Percentiles rank a stretch among this genome's conserved stretches.
phyloP scores from a whole-genome alignment of 2,113 vertebrate species.

The Garra rufa region DNA sequence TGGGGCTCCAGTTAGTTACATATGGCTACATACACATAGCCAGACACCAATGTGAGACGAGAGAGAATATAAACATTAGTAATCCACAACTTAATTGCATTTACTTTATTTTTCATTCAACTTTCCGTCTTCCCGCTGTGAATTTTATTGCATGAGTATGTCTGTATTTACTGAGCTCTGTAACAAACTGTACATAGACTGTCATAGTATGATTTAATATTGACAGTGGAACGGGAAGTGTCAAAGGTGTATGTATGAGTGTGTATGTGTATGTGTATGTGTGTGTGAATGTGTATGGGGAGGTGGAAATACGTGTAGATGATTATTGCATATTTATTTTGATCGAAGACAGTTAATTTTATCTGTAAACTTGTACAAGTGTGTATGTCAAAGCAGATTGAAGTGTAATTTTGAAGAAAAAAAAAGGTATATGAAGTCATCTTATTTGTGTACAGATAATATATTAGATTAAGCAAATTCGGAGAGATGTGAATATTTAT shows the following conservation, averaged over 20 bases:
- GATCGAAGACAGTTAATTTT: conserved; percentile 24
- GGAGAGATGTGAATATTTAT: conserved; percentile 81
- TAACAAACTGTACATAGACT: conserved; percentile 78
- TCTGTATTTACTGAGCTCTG: conserved; percentile 74
- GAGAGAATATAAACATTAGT: background rate
- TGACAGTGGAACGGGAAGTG: conserved; percentile 59
- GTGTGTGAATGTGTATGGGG: conserved; percentile 46
- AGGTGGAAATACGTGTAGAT: conserved; percentile 47
- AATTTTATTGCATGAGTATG: conserved; percentile 75
- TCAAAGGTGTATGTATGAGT: conserved; percentile 50
- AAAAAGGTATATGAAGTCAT: conserved; percentile 46
- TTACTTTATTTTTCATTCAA: conserved; percentile 3
- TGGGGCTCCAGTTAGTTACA: conserved; percentile 7
- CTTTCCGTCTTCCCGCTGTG: conserved; percentile 46
- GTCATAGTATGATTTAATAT: conserved; percentile 61
- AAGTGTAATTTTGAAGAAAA: conserved; percentile 43
- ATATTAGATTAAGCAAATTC: conserved; percentile 73
- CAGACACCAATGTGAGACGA: background rate
- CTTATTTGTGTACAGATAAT: conserved; percentile 70
- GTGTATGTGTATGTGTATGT: conserved; percentile 40
- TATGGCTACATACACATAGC: background rate
- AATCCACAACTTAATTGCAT: background rate
- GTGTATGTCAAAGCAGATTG: conserved; percentile 52
- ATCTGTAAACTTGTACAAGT: conserved; percentile 57
- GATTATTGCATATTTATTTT: conserved; percentile 62